A percentile compares a stretch with the other conserved stretches of the same genome.
Evolutionary conservation across 2,797 vertebrate genomes (phyloP).

Genomic region (Clarias fuscus): DNA sequence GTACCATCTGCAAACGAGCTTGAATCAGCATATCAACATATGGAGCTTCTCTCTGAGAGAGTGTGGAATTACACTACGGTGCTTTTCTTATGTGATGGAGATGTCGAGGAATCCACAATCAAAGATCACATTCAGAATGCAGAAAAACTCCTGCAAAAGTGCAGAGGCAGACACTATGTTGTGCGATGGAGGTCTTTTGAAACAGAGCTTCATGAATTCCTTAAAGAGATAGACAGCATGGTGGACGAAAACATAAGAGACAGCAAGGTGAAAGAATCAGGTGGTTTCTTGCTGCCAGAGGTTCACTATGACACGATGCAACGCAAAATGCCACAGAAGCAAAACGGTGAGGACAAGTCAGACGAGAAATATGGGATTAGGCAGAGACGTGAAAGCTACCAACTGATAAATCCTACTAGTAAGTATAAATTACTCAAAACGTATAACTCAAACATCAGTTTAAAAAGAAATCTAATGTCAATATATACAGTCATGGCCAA

Average conservation of each 20-base stretch:
- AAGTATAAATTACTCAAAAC: neutral
- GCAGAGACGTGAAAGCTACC: neutral
- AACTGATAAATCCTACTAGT: neutral
- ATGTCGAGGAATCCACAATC: neutral
- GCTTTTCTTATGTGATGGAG: conserved; percentile 39
- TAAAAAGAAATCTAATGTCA: neutral
- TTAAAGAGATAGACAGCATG: conserved; percentile 37
- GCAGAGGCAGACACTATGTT: conserved; percentile 27
- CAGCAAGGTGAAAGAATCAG: conserved; percentile 35
- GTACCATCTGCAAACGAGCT: neutral
- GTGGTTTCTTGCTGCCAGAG: conserved; percentile 27
- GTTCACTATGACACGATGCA: conserved; percentile 32
- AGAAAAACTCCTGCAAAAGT: conserved; percentile 39
- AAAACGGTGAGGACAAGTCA: neutral
- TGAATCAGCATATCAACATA: neutral
- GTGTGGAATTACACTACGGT: conserved; percentile 47
- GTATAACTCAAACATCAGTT: too few relatives aligned
- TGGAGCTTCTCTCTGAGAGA: conserved; percentile 35
- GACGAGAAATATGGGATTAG: neutral
- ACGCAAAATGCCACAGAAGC: neutral
- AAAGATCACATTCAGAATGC: conserved; percentile 21
- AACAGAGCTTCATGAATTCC: neutral
- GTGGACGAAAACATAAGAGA: conserved; percentile 36
- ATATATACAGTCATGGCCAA: too few relatives aligned
- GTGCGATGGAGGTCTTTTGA: neutral